Evolutionary conservation across 2,797 vertebrate species (phyloP).

Genomic region (Pitangus sulphuratus): DNA sequence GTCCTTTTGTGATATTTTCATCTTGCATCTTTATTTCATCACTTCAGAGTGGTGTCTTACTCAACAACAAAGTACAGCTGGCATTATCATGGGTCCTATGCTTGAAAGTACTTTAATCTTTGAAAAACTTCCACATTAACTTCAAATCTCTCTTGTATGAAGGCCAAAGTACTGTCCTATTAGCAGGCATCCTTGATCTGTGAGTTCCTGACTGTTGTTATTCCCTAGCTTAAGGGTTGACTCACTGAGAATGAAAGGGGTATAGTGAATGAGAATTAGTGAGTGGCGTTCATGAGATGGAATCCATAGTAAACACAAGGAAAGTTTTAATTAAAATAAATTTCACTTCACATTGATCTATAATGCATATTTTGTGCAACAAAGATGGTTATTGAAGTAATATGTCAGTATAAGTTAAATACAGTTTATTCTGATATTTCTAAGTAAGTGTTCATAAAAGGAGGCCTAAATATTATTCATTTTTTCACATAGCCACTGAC

Average conservation of each 20-base stretch:
- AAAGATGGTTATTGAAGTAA: not conserved
- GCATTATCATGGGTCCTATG: not conserved
- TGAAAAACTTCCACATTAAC: not conserved
- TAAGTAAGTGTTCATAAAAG: not conserved
- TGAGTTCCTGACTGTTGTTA: not conserved
- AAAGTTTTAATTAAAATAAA: not conserved
- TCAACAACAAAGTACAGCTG: not conserved
- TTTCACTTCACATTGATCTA: not conserved
- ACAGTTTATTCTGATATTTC: not conserved
- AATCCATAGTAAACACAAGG: not conserved
- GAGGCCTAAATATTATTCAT: not conserved
- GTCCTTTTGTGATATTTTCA: not conserved
- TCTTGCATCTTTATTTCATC: not conserved
- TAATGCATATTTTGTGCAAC: not conserved
- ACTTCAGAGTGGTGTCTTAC: not conserved
- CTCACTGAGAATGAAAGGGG: not conserved
- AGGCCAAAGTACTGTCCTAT: not conserved
- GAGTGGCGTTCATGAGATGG: not conserved
- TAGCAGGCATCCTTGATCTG: not conserved
- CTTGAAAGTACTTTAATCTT: not conserved
- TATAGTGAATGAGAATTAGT: not conserved
- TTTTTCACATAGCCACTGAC: not conserved
- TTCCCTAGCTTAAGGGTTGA: not conserved
- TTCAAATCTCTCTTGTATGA: not conserved
- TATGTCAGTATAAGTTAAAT: not conserved